Evolutionary conservation across 2,888 invertebrate genomes (phyloP).

Genomic region (Blastobasis adustella): DNA sequence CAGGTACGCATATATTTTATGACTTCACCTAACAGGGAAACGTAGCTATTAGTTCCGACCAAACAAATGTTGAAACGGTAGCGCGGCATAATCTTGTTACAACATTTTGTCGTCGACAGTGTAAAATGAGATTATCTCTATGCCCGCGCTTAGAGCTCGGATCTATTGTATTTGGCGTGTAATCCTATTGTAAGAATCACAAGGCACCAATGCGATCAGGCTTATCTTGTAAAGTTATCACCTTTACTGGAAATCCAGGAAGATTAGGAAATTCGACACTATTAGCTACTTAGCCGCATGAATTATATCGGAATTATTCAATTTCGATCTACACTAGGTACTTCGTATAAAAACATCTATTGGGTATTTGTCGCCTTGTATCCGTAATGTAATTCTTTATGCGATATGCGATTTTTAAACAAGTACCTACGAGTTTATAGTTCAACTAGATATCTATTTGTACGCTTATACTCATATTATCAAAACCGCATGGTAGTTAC

Average conservation of each 20-base stretch:
- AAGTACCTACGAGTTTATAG: no score
- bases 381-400: no score
- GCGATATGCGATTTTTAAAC: no score
- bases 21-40: no score
- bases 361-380: no score
- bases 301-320: conserved; percentile 11
- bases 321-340: background rate
- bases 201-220: conserved; percentile 30
- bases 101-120: conserved; percentile 33
- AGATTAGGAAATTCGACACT: conserved; percentile 35
- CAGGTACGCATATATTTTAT: conserved; percentile 36
- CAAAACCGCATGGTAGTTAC: no score
- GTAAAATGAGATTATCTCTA: conserved; percentile 55
- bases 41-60: background rate
- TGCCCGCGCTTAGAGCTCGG: conserved; percentile 31
- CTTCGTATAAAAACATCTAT: no score
- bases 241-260: conserved; percentile 13
- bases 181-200: conserved; percentile 46
- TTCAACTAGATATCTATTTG: no score
- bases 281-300: conserved; percentile 19
- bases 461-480: no score
- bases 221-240: conserved; percentile 24
- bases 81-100: conserved; percentile 57
- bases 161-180: conserved; percentile 46
- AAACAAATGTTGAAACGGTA: conserved; percentile 20